Conservation (phyloP, 2,113 vertebrate genomes). For the Poeciliopsis occidentalis region DNA sequence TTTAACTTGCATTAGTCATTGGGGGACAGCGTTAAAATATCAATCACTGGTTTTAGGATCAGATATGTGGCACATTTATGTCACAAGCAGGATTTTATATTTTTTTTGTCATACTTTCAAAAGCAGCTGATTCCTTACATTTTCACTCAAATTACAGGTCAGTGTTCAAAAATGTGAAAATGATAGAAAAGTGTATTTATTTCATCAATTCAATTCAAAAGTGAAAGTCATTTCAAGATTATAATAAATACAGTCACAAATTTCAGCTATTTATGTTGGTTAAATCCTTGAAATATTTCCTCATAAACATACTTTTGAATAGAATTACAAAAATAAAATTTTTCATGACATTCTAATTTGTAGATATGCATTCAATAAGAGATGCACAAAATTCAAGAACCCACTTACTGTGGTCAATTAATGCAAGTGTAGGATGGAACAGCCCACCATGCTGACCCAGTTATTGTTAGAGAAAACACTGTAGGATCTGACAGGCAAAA, state of each 20-base stretch:
- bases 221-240: neutral
- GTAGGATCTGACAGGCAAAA: neutral
- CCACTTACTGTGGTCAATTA: neutral
- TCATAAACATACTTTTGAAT: neutral
- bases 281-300: neutral
- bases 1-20: conserved; percentile 67
- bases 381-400: neutral
- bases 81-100: conserved; percentile 46
- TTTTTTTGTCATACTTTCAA: neutral
- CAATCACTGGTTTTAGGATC: conserved; percentile 38
- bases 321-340: neutral
- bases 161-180: neutral
- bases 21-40: conserved; percentile 60
- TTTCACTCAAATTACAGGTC: neutral
- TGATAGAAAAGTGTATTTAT: neutral
- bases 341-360: neutral
- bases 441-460: neutral
- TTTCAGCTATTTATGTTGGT: neutral
- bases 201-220: neutral
- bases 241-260: neutral
- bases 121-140: conserved; percentile 12
- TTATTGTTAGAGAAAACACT: neutral
- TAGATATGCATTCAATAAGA: neutral
- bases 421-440: neutral
- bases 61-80: conserved; percentile 31